These are phyloP conservation scores for Ibidorhyncha struthersii DNA, from an alignment of 2,113 vertebrate genomes.

Conservation along the genomic window DNA sequence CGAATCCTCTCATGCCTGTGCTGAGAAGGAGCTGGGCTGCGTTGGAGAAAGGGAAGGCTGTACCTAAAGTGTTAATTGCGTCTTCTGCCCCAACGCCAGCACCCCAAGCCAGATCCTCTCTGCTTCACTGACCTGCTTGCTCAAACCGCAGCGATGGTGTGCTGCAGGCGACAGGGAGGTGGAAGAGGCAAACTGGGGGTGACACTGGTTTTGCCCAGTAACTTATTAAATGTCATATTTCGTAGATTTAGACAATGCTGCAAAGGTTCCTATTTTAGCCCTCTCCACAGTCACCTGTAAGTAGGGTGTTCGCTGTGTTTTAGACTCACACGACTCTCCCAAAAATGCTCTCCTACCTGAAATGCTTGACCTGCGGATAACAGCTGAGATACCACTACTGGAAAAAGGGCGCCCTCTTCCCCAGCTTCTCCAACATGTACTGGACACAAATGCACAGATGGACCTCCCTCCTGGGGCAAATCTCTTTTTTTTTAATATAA, in stretches of 20 bases:
- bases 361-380: not conserved
- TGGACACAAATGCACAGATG: not conserved
- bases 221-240: not conserved
- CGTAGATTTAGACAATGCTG: not conserved
- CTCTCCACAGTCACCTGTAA: not conserved
- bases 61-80: not conserved
- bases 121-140: not conserved
- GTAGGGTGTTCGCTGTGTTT: not conserved
- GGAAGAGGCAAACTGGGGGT: not conserved
- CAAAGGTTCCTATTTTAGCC: not conserved
- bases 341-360: not conserved
- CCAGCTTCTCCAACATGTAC: not conserved
- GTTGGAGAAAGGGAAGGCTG: not conserved
- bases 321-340: not conserved
- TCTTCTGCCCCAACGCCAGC: not conserved
- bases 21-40: not conserved
- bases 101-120: not conserved
- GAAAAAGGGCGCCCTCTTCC: not conserved
- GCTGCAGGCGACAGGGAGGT: not conserved
- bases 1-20: not conserved
- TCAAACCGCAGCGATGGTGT: accelerated
- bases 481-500: accelerated
- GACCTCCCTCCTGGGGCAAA: not conserved
- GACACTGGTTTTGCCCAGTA: not conserved
- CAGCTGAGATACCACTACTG: not conserved